These are phyloP conservation scores for Zalophus californianus DNA, from an alignment of 2,797 vertebrate species.

Conservation along the genomic window DNA sequence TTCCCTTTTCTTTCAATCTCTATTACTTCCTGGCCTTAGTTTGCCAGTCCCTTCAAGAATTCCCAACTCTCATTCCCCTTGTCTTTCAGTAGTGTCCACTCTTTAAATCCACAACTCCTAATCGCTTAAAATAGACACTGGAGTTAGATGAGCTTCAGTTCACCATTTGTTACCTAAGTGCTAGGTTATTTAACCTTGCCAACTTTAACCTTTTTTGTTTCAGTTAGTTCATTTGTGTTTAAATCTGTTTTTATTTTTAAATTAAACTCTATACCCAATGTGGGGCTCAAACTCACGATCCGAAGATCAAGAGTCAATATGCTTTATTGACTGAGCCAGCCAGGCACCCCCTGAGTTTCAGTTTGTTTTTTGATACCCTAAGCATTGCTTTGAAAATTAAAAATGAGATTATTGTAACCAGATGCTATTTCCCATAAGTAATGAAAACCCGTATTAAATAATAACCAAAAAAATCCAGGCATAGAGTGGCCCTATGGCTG, in stretches of 20 bases:
- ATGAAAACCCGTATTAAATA: constrained; percentile 40
- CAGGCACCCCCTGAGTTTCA: background rate
- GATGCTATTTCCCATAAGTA: background rate
- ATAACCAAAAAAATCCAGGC: background rate
- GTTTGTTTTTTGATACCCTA: constrained; percentile 32
- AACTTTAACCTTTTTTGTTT: constrained; percentile 20
- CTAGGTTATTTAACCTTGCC: background rate
- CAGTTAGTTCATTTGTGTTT: background rate
- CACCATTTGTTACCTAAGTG: background rate
- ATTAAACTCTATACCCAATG: background rate
- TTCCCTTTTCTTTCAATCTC: background rate
- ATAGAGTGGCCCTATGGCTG: background rate
- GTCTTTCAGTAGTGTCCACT: background rate
- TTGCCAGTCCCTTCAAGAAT: background rate
- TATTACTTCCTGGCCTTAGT: background rate
- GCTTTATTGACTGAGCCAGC: background rate
- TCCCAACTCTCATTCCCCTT: background rate
- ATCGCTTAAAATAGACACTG: background rate
- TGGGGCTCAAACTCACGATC: background rate
- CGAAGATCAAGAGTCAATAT: background rate
- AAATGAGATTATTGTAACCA: background rate
- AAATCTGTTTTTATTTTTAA: background rate
- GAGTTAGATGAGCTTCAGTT: background rate
- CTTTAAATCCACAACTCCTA: background rate
- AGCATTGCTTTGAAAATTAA: constrained; percentile 26